Percentiles rank a stretch among this genome's conserved stretches.
Conservation (phyloP, 2,113 vertebrate genomes). For the Psophia crepitans region DNA sequence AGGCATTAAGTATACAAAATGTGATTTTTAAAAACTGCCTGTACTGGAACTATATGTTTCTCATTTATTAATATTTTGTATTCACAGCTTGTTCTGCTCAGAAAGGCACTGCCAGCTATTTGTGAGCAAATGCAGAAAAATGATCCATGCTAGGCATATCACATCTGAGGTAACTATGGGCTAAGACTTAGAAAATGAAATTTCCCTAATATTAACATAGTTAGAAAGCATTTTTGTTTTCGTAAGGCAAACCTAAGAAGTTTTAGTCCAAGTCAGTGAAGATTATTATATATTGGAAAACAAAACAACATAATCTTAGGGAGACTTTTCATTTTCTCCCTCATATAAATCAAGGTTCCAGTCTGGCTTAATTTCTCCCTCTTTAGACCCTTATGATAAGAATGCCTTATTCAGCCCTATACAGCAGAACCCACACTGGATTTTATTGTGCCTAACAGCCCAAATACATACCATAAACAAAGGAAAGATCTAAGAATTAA, state of each 20-base stretch:
- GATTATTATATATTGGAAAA: background rate
- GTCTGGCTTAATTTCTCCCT: background rate
- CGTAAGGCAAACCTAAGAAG: background rate
- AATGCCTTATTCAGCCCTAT: background rate
- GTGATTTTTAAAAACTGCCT: conserved; percentile 73
- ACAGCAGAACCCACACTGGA: background rate
- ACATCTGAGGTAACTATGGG: background rate
- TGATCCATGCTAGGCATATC: background rate
- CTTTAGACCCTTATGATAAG: background rate
- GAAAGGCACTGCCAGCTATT: conserved; percentile 34
- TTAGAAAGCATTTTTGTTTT: conserved; percentile 9
- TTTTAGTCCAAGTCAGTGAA: background rate
- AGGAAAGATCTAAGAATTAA: background rate
- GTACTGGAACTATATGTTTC: conserved; percentile 34
- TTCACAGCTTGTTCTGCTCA: conserved; percentile 32
- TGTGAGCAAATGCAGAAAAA: background rate
- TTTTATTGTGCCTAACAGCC: background rate
- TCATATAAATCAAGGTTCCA: background rate
- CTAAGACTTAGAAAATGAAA: background rate
- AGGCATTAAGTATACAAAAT: conserved; percentile 76
- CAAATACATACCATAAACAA: background rate
- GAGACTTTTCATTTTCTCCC: background rate
- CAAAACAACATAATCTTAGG: background rate
- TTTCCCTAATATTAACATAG: background rate
- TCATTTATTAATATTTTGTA: conserved; percentile 72